Evolutionary conservation across 2,797 vertebrate genomes (phyloP), one percentile per base, ranked within the genome.

Genomic region (Semaprochilodus insignis): DNA sequence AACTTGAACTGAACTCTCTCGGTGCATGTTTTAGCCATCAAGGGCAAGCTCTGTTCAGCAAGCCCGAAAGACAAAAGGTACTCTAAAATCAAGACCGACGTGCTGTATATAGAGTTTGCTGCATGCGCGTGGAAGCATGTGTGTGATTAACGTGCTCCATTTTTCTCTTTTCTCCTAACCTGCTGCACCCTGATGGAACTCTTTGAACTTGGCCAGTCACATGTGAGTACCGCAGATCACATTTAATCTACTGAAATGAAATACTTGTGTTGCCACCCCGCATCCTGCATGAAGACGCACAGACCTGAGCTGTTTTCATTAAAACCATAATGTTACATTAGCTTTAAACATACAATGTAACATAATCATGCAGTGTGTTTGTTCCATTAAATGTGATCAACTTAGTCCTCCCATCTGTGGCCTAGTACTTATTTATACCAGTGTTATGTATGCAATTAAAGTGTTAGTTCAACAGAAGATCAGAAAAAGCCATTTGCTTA

Each of bases 191-290:
- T 25, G 31, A 36, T 73, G 80, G 79, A 71, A 85, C 34, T 0
- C 51, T 31, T 48, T 80, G 80, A 71, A 76, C 66, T 66, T 73
- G 52, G 48, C 72, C 81, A 89, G 88, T 89, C 88, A 19, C 88
- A 89, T 84, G 88, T 89, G 54, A 89, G 88, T 89, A 88, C n/a
- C 36, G 34, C 31, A 65, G 27, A 54, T 60, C 76, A 44, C 44
- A 66, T 69, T 25, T 34, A 54, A 70, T 82, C 59, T 72, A 65
- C 44, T 19, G 23, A 21, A 72, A 55, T 70, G 6, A 51, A 60
- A 19, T 31, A 15, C 54, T 72, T 71, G 25, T 65, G 31, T 65
- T 65, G 74, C n/a, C 65, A 52, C 55, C 16, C 27, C 17, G 8
- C 23, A 15, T 15, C 34, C 51, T 31, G 55, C 72, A 27, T 36